Conservation (phyloP, 2,113 vertebrate species). For the Etia nguti region DNA sequence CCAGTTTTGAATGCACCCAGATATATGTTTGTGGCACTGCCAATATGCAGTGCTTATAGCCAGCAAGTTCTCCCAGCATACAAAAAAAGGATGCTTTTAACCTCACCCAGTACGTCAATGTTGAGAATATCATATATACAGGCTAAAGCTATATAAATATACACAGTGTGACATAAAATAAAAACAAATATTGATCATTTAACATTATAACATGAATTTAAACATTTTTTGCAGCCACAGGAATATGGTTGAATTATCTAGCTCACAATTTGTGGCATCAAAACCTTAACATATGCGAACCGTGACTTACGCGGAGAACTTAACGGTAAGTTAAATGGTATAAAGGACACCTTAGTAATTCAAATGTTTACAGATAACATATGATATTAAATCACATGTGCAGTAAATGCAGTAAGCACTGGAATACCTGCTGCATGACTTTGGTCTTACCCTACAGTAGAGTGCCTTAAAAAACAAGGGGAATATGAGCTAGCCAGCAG, state of each 20-base stretch:
- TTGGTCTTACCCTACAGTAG: conserved; percentile 39
- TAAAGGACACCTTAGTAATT: conserved; percentile 4
- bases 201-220: background rate
- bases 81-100: background rate
- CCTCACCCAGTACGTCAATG: background rate
- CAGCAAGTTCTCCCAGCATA: background rate
- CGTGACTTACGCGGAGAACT: background rate
- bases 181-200: background rate
- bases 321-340: background rate
- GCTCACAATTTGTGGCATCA: background rate
- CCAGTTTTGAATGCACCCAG: conserved; percentile 32
- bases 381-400: background rate
- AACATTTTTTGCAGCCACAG: background rate
- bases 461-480: conserved; percentile 49
- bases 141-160: background rate
- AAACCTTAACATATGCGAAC: background rate
- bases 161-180: background rate
- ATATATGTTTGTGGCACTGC: background rate
- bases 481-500: conserved; percentile 65
- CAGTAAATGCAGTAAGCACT: background rate
- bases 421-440: conserved; percentile 50
- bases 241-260: background rate
- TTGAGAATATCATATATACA: background rate
- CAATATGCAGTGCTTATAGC: conserved; percentile 11
- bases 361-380: background rate